Evolutionary conservation across 2,113 vertebrate genomes (phyloP), one percentile per base, ranked within the genome.

Genomic region (Dipodomys spectabilis): DNA sequence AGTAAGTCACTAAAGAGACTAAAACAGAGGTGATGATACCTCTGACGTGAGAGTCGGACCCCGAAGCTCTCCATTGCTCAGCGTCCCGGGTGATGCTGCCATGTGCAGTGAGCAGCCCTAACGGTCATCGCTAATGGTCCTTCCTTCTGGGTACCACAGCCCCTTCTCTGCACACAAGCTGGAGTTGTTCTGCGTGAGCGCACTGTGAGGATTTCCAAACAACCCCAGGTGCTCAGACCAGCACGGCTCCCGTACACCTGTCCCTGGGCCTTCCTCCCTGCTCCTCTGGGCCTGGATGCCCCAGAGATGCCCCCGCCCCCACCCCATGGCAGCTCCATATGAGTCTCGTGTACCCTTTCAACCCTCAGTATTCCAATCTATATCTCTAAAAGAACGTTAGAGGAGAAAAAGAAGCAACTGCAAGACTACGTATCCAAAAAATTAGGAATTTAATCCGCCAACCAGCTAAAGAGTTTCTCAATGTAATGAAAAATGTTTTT

Each of bases 341-440:
- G n/a, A n/a, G n/a, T n/a, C n/a, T n/a, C n/a, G n/a, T n/a, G 2
- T 85, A 32, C 93, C 13, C 49, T 90, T 95, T 91, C 5, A 86
- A 9, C 22, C n/a, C 44, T 79, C 88, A 94, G 28, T 75, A 60
- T 90, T 92, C 90, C 57, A 88, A 88, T 71, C 39, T 78, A n/a
- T 79, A 28, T 79, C 19, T 90, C 2, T 84, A 80, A 67, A 91
- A 67, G n/a, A 11, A 73, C 93, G 44, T 79, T 49, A 49, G 12
- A 49, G 16, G 12, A 49, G 16, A 62, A 62, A 9, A 49, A 65
- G 95, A 25, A 65, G 18, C 85, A 87, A 72, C 27, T 68, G 82
- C 19, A 65, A 68, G 44, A 49, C 9, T 32, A 87, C 4, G 67
- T 60, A 72, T 72, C 22, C 74, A 45, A 68, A 68, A 88, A 93